Conservation (phyloP, 2,888 invertebrate species). For the Melieria crassipennis region DNA sequence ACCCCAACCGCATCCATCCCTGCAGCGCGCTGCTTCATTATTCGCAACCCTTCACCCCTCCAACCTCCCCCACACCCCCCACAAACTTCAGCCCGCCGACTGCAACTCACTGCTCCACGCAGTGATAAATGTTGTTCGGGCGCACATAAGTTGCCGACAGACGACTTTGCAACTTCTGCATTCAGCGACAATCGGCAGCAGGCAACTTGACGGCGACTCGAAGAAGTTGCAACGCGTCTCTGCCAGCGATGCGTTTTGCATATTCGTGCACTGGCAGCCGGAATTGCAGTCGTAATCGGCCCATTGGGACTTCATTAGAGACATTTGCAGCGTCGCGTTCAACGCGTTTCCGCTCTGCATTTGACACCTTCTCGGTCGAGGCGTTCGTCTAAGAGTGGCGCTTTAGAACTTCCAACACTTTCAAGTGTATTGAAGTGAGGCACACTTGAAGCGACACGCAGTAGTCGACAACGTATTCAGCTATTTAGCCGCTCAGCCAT, state of each 20-base stretch:
- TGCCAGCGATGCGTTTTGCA: background rate
- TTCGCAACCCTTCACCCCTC: too few relatives aligned
- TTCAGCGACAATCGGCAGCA: too few relatives aligned
- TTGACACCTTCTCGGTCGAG: conserved; percentile 30
- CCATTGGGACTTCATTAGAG: conserved; percentile 46
- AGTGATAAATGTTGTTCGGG: conserved; percentile 23
- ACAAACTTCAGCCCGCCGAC: background rate
- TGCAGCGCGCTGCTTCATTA: too few relatives aligned
- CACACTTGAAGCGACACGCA: too few relatives aligned
- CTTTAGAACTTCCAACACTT: too few relatives aligned
- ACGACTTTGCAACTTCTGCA: conserved; percentile 1
- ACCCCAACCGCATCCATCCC: background rate
- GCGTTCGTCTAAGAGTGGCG: too few relatives aligned
- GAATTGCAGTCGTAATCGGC: conserved; percentile 39
- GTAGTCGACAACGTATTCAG: too few relatives aligned
- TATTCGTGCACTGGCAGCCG: background rate
- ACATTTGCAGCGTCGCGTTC: conserved; percentile 32
- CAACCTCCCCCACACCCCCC: background rate
- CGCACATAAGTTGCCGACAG: background rate
- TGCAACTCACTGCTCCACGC: conserved; percentile 3
- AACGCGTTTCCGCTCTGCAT: conserved; percentile 24
- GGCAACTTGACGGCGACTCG: background rate
- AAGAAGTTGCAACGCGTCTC: conserved; percentile 5
- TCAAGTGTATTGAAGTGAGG: too few relatives aligned
- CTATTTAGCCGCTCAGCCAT: too few relatives aligned